phyloP scores from a whole-genome alignment of 2,888 invertebrate genomes.

The Pterostichus madidus region DNA sequence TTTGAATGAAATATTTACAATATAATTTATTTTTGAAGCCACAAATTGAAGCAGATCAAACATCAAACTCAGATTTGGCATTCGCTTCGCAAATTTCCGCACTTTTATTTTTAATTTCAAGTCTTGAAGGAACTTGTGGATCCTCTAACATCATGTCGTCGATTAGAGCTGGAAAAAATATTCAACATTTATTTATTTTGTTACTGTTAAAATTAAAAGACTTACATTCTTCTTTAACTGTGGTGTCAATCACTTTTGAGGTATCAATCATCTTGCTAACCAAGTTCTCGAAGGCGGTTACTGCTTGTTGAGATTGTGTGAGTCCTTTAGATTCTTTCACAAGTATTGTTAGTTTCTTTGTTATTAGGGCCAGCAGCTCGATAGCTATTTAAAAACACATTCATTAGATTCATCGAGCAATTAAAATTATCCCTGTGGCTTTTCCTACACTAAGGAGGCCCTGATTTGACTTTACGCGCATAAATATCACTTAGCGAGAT shows the following conservation, averaged over 20 bases:
- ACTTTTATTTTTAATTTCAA: constrained; percentile 70
- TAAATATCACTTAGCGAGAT: too few relatives aligned
- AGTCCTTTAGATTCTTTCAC: neutral
- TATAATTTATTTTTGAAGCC: neutral
- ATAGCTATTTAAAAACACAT: constrained; percentile 12
- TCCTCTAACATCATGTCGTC: constrained; percentile 70
- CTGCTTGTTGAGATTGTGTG: neutral
- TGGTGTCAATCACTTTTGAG: neutral
- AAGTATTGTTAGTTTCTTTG: constrained; percentile 13
- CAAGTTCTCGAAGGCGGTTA: constrained; percentile 8
- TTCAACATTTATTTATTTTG: neutral
- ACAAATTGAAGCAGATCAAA: neutral
- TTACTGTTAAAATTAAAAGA: neutral
- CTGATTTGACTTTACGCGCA: too few relatives aligned
- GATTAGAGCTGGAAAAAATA: constrained; percentile 63
- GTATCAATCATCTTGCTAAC: constrained; percentile 31
- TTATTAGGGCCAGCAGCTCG: constrained; percentile 9
- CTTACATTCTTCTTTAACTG: constrained; percentile 39
- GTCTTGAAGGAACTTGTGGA: constrained; percentile 70
- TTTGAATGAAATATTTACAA: neutral
- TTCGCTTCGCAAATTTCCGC: constrained; percentile 68
- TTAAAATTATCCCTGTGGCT: too few relatives aligned
- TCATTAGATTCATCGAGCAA: too few relatives aligned
- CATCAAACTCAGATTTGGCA: constrained; percentile 65
- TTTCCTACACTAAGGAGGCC: too few relatives aligned